Base-by-base conservation (phyloP, 2,113 vertebrate species). In the Calidris pugnax region DNA sequence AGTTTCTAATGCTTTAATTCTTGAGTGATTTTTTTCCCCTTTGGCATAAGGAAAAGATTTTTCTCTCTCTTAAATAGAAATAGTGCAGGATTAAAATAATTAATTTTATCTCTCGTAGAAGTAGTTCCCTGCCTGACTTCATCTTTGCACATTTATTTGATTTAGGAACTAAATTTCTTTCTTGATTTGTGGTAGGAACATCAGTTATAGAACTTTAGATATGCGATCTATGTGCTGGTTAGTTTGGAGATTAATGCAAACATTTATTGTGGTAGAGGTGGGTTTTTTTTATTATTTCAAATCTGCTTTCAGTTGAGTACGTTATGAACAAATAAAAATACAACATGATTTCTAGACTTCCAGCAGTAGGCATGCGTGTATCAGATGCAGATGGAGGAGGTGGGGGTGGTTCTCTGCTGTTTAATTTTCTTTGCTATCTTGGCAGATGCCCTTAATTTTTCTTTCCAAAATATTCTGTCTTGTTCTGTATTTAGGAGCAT, bases 371-470 rank as follows among this genome's bases (percentile, higher is more conserved):
- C 39, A 17, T 81, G 50, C 27, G 18, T n/a, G 24, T 51, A 57
- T 64, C 43, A 47, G 77, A 82, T 93, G 59, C 62, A 79, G 33
- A 76, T 73, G 45, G 45, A 88, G 35, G 63, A 83, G 22, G 4
- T 72, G 45, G 32, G 21, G 27, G 4, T 77, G 23, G 32, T 78
- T 91, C 81, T 94, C 62, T 81, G 60, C 55, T 66, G 19, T 81
- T 91, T 63, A 28, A n/a, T 78, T 83, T 83, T 85, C 35, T 92
- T 66, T 69, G 19, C 35, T 57, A 0, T 80, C 39, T 79, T 92
- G 78, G 67, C 11, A 1, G 67, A 45, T 92, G 86, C 90, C 71
- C 90, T 87, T 94, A 73, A 68, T 94, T 94, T 91, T 90, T 57
- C 30, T 90, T 37, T 82, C 62, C 35, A 86, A 32, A 85, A 56